Evolutionary conservation across 2,113 vertebrate species (phyloP).

Genomic region (Odobenus rosmarus): DNA sequence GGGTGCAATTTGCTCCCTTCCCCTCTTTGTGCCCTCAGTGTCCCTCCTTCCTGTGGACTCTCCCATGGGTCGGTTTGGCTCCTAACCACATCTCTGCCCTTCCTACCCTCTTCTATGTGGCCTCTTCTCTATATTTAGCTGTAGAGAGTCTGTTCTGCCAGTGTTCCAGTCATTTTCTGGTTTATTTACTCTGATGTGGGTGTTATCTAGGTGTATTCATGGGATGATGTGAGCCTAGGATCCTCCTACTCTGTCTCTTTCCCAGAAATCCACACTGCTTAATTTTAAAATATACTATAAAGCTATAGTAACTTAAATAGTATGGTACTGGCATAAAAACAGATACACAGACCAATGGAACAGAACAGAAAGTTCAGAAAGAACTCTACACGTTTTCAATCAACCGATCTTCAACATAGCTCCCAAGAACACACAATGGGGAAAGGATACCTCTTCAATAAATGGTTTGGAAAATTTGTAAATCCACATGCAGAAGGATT

Average conservation of each 20-base stretch:
- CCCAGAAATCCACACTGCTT: neutral
- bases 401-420: neutral
- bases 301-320: neutral
- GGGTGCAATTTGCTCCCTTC: neutral
- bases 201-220: neutral
- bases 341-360: neutral
- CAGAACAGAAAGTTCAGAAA: neutral
- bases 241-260: neutral
- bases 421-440: neutral
- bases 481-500: neutral
- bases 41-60: neutral
- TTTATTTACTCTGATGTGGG: neutral
- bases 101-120: neutral
- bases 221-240: neutral
- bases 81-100: neutral
- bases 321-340: neutral
- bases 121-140: neutral
- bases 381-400: neutral
- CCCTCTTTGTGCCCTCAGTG: neutral
- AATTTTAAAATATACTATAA: neutral
- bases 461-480: neutral
- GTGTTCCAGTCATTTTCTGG: neutral
- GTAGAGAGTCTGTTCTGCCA: neutral
- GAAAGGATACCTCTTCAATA: neutral
- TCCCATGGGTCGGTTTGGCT: neutral